Percentiles rank a stretch among this genome's conserved stretches.
Evolutionary conservation across 2,113 vertebrate genomes (phyloP).

Genomic region (Nesospiza acunhae): DNA sequence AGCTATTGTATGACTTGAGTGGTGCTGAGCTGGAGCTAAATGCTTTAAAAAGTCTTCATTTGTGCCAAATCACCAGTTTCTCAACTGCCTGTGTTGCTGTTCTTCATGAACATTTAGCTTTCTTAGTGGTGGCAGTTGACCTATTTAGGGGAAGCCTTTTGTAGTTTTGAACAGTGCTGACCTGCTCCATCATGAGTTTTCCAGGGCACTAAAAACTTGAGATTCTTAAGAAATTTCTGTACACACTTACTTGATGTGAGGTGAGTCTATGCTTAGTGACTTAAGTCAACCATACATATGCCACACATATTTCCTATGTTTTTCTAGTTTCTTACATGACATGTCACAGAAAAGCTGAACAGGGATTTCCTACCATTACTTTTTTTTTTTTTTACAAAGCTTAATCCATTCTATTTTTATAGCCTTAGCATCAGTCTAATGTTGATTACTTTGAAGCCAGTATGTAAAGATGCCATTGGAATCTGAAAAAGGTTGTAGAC

Average conservation of each 20-base stretch:
- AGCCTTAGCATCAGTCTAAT: not conserved
- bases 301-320: not conserved
- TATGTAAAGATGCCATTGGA: not conserved
- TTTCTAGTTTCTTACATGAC: not conserved
- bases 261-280: not conserved
- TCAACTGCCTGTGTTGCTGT: not conserved
- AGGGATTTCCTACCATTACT: not conserved
- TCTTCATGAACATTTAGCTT: not conserved
- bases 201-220: not conserved
- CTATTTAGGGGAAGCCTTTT: not conserved
- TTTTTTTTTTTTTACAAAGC: not conserved
- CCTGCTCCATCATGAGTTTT: not conserved
- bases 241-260: not conserved
- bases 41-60: not conserved
- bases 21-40: not conserved
- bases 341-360: not conserved
- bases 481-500: not conserved
- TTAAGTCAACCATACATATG: not conserved
- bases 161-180: not conserved
- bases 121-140: not conserved
- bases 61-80: not conserved
- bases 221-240: not conserved
- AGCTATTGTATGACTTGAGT: not conserved
- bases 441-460: not conserved
- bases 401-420: not conserved